These are phyloP conservation scores for Andrena dorsata DNA, from an alignment of 2,888 invertebrate genomes.

Conservation along the genomic window DNA sequence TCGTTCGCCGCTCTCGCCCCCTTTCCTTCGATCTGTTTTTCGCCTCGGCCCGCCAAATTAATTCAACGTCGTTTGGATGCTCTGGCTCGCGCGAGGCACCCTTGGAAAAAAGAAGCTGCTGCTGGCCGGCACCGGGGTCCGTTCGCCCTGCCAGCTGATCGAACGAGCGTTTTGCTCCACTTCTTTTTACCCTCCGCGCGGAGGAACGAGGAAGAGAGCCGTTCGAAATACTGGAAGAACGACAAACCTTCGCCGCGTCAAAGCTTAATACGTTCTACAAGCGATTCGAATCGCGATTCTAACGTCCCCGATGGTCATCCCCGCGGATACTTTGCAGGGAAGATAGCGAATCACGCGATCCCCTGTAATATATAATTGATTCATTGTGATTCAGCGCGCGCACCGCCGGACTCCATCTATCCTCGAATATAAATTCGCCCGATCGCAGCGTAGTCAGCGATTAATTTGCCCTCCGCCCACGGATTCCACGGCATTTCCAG, in stretches of 20 bases:
- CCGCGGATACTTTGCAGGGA: background rate
- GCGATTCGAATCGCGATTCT: constrained; percentile 27
- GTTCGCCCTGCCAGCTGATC: constrained; percentile 17
- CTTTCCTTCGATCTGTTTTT: constrained; percentile 26
- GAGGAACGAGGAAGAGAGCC: background rate
- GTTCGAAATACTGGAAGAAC: background rate
- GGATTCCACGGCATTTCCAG: constrained; percentile 34
- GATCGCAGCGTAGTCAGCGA: constrained; percentile 40
- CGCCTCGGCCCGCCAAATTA: constrained; percentile 35
- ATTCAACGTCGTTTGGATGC: constrained; percentile 52
- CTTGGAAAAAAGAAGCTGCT: constrained; percentile 6
- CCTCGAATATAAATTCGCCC: constrained; percentile 47
- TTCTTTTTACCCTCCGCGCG: too few relatives aligned
- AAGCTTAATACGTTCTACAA: background rate
- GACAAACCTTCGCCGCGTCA: background rate
- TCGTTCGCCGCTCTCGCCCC: constrained; percentile 1
- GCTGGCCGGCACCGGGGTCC: constrained; percentile 1
- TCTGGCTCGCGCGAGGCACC: constrained; percentile 23
- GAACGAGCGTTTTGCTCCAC: constrained; percentile 17
- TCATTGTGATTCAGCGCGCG: constrained; percentile 44
- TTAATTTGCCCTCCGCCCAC: constrained; percentile 39
- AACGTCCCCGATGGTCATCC: constrained; percentile 11
- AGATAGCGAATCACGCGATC: constrained; percentile 9
- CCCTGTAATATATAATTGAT: constrained; percentile 49
- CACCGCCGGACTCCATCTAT: constrained; percentile 8